Conservation (phyloP, 2,888 invertebrate genomes). For the Caenorhabditis parvicauda region DNA sequence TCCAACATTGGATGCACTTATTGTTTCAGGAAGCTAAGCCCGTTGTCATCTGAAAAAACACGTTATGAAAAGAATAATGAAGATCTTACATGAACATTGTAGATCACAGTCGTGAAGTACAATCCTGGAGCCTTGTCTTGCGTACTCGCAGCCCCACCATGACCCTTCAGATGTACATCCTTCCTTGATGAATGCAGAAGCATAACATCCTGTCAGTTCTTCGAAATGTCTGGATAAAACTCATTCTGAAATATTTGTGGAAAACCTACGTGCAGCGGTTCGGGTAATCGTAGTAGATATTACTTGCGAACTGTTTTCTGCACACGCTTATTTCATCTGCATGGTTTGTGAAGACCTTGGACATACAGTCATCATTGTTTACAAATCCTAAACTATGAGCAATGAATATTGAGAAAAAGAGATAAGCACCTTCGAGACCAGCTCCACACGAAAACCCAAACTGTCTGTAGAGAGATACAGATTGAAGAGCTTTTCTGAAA, state of each 20-base stretch:
- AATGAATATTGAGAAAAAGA: background rate
- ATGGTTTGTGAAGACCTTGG: constrained; percentile 8
- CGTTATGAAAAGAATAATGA: too few relatives aligned
- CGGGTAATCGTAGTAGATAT: constrained; percentile 9
- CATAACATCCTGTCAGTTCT: constrained; percentile 29
- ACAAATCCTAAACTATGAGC: constrained; percentile 4
- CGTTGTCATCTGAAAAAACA: too few relatives aligned
- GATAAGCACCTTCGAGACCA: constrained; percentile 24
- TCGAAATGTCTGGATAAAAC: constrained; percentile 15
- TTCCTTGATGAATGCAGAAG: constrained; percentile 17
- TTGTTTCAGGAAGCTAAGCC: too few relatives aligned
- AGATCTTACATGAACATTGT: constrained; percentile 29
- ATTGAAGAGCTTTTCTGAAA: constrained; percentile 21
- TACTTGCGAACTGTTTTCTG: constrained; percentile 9
- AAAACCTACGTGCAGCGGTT: constrained; percentile 13
- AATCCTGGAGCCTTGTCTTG: constrained; percentile 25
- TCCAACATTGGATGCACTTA: too few relatives aligned
- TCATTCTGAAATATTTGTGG: background rate
- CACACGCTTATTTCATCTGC: constrained; percentile 11
- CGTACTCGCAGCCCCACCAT: constrained; percentile 48
- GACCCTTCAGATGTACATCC: constrained; percentile 27
- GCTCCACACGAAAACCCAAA: constrained; percentile 39
- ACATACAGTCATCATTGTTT: constrained; percentile 23
- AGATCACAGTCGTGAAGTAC: constrained; percentile 26
- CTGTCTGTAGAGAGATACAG: constrained; percentile 28